Evolutionary conservation across 1,140 invertebrate species (phyloP), one percentile per base, ranked within the genome.

Genomic region (Ditylenchus dipsaci): DNA sequence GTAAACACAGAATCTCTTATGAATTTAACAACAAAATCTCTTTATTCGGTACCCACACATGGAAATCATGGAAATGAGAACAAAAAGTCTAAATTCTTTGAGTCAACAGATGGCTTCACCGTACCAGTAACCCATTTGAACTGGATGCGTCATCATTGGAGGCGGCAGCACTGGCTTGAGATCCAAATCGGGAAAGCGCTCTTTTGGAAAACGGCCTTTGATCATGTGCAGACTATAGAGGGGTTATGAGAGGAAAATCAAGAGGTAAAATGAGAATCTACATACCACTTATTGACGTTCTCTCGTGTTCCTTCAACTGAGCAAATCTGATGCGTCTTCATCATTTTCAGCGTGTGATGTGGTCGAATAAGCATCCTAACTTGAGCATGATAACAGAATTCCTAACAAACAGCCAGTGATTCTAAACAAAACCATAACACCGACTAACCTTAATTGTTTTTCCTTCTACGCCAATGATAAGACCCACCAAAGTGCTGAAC

Each of bases 391-490:
- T 26, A 29, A 63, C 80, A 83, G 13, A 82, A 64, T 64, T 82
- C 80, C 79, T 81, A 33, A 61, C 72, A 70, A 9, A 67, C 8
- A 17, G 9, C 27, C 65, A 9, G 27, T 13, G 11, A 13, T 33
- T 15, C 43, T 0, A 45, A 45, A 45, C n/a, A 45, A 45, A 13
- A 45, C 43, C 43, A 38, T 5, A 38, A 11, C 11, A 38, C 11
- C 11, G 33, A 53, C 49, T 8, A 19, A 82, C 80, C 66, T 71
- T 76, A 26, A 82, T 82, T 7, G 80, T 82, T 67, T 83, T 82
- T 13, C 80, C 80, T 38, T 78, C 70, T 33, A 83, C 63, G n/a
- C 80, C 80, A 58, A 82, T 82, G 38, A 82, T 80, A 15, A 82
- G 65, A 27, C 80, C 80, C 61, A 82, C 80, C 43, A 82, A 68